A percentile compares a stretch with the other conserved stretches of the same genome.
These are phyloP conservation scores for Stercorarius parasiticus DNA, from an alignment of 2,113 vertebrate species.

Conservation along the genomic window DNA sequence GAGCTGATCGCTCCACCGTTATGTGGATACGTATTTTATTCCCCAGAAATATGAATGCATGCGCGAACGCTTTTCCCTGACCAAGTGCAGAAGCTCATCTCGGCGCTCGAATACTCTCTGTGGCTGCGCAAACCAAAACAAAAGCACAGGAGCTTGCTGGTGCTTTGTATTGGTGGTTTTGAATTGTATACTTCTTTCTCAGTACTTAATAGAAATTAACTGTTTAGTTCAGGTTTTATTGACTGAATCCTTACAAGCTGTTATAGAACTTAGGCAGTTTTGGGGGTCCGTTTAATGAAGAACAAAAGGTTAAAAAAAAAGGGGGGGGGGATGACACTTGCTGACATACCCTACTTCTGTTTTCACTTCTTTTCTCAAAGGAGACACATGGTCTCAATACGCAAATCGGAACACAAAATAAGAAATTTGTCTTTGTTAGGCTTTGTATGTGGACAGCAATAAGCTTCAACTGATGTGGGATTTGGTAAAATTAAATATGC, in stretches of 20 bases:
- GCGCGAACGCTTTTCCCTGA: background rate
- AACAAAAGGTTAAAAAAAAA: background rate
- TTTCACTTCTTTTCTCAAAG: background rate
- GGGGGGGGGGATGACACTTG: background rate
- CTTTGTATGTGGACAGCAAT: constrained; percentile 5
- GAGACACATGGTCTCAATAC: background rate
- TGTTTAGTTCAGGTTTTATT: background rate
- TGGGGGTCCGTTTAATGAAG: background rate
- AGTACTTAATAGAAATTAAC: background rate
- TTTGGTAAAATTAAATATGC: constrained; percentile 38
- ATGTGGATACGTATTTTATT: background rate
- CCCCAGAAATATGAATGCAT: background rate
- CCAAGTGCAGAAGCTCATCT: background rate
- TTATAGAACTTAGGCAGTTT: background rate
- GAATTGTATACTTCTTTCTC: background rate
- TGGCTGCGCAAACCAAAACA: background rate
- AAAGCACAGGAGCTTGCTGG: background rate
- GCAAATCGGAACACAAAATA: constrained; percentile 17
- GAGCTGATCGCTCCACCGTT: background rate
- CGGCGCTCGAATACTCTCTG: background rate
- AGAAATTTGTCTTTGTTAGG: constrained; percentile 18
- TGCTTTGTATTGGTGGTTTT: background rate
- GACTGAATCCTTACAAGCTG: background rate
- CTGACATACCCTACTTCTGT: background rate
- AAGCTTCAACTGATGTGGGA: background rate